Base-by-base conservation (phyloP, 2,797 vertebrate species). In the Geotrypetes seraphini region DNA sequence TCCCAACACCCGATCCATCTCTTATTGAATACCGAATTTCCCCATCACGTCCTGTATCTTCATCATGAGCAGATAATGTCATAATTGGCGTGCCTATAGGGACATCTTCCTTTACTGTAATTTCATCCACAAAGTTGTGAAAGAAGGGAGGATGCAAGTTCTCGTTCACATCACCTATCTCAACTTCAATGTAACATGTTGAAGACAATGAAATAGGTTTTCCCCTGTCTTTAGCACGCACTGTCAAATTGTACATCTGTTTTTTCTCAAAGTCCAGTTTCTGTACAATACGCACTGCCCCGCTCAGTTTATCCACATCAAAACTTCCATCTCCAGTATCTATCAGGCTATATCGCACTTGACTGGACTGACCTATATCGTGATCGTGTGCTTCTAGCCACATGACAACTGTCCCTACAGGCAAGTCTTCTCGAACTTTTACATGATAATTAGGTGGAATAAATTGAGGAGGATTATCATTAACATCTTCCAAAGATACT, bases 321-420 rank as follows among this genome's bases (percentile, higher is more conserved):
- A 99, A 99, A 35, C 75, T 79, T 16, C 90, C 86, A 3, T 96
- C 91, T 13, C 89, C 91, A 1, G 73, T 86, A 46, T 97, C 93
- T 23, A 84, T 43, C 11, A 98, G 87, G 49, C 87, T 92, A 61
- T 94, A 99, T 9, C 93, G 83, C 46, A 99, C 84, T 68, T 99
- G 95, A 53, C 96, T 78, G 13, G 94, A 89, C 7, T 87, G 78
- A 6, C 94, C 94, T 3, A 86, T 9, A 20, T 99, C 96, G 1
- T 89, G 88, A 63, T 99, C 96, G 0, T 92, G 76, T 28, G 96
- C 89, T 58, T 99, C 94, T 26, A 99, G 60, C 95, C 95, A 98
- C 16, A 78, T 91, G 29, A 98, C 75, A 9, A 99, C 70, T 8
- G 96, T 85, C 41, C 96, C 96, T 18, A 94, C 67, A 0, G 96